Evolutionary conservation across 2,113 vertebrate genomes (phyloP).

Genomic region (Leuciscus idus): DNA sequence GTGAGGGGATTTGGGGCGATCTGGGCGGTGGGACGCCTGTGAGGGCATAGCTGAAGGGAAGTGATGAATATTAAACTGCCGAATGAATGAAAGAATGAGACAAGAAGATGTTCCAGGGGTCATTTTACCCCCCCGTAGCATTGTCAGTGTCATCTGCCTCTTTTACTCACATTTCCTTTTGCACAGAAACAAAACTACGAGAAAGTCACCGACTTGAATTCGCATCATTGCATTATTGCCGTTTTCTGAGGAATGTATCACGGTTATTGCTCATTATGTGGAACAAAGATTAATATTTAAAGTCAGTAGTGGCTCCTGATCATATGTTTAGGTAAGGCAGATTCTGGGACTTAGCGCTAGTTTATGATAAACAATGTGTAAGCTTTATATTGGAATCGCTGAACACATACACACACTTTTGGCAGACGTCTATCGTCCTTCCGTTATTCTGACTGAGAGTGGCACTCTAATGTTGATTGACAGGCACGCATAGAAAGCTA

Average conservation of each 20-base stretch:
- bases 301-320: no score
- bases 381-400: no score
- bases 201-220: neutral
- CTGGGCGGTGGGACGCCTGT: slow-evolving; percentile 37
- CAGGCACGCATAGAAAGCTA: no score
- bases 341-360: no score
- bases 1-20: slow-evolving; percentile 42
- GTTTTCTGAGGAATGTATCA: neutral
- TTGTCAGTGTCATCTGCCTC: slow-evolving; percentile 6
- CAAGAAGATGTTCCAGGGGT: slow-evolving; percentile 40
- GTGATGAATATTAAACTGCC: slow-evolving; percentile 42
- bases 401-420: no score
- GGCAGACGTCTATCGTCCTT: no score
- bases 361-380: no score
- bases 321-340: no score
- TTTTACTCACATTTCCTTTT: neutral
- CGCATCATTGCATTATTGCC: neutral
- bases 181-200: neutral
- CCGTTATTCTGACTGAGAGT: no score
- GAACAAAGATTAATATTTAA: neutral
- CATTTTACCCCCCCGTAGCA: slow-evolving; percentile 20
- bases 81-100: slow-evolving; percentile 17
- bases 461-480: no score
- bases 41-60: slow-evolving; percentile 34
- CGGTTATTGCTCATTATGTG: neutral